A percentile compares a stretch with the other conserved stretches of the same genome.
phyloP scores from a whole-genome alignment of 2,888 invertebrate genomes.

The Phalangium opilio region DNA sequence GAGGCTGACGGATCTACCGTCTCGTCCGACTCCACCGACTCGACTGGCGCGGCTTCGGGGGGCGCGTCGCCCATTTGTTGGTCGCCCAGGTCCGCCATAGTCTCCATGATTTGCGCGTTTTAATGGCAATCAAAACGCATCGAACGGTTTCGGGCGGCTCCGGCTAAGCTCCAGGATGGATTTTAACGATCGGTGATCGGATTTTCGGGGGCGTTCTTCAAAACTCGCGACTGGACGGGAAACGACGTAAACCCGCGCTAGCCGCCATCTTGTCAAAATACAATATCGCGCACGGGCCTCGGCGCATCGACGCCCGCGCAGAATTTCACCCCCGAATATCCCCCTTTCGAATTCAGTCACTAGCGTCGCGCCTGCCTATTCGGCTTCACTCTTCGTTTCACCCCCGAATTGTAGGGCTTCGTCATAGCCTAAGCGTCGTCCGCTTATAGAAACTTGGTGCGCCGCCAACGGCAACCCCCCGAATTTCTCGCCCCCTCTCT shows the following conservation, averaged over 20 bases:
- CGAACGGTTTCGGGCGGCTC: constrained; percentile 9
- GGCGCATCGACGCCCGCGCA: constrained; percentile 1
- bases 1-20: not conserved
- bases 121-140: constrained; percentile 22
- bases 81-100: constrained; percentile 31
- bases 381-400: not conserved
- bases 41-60: constrained; percentile 9
- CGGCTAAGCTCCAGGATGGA: constrained; percentile 9
- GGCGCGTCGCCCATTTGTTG: constrained; percentile 28
- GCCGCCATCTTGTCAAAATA: not conserved
- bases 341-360: no score
- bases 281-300: not conserved
- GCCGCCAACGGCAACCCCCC: not conserved
- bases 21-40: constrained; percentile 6
- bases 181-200: constrained; percentile 14
- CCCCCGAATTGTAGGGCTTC: not conserved
- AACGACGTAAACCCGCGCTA: not conserved
- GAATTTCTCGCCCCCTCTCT: not conserved
- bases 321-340: no score
- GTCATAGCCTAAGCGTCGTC: not conserved
- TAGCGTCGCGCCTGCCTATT: not conserved
- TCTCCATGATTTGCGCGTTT: constrained; percentile 31
- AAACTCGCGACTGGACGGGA: constrained; percentile 2
- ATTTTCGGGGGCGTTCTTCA: constrained; percentile 4
- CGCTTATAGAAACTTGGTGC: no score